Base-by-base conservation (phyloP, 2,113 vertebrate species). In the Anas platyrhynchos region DNA sequence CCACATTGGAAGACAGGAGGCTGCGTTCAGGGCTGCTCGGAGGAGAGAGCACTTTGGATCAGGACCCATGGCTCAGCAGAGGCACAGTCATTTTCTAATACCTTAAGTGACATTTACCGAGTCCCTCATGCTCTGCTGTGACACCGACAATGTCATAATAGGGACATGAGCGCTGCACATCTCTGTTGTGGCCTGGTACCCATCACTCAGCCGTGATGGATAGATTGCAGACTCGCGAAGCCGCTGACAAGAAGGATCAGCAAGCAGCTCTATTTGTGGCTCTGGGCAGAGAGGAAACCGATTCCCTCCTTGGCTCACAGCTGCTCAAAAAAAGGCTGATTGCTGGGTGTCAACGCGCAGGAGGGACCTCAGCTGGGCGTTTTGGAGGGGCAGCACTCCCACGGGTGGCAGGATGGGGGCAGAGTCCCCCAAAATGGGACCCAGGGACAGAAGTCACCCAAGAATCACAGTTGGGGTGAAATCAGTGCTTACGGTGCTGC, bases 121-220 rank as follows among this genome's bases (percentile, higher is more conserved):
- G 65, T 89, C 68, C 32, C 84, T 93, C 81, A 36, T 13, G 1
- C 86, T 95, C 89, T 50, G 91, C 91, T 69, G 88, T 92, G 96
- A 95, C 93, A 93, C 88, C 23, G 8, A 91, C 78, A 92, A 78
- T 95, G 91, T 92, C 95, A 94, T 88, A 91, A 93, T 46, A 84
- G 72, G 75, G 50, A 65, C 59, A 43, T 61, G 66, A 94, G 67
- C 14, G 10, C 88, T 15, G 48, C 36, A 50, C 41, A 41, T 59
- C 85, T 90, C 83, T 7, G 65, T 21, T 65, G 74, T 36, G 89
- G 69, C 52, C 94, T 4, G 56, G 61, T 88, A 67, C 77, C 90
- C 73, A 12, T 97, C 96, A 88, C 90, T 96, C 88, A 58, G 56
- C 14, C 8, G 4, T 88, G 88, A 96, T 86, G 93, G 93, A 95